These are phyloP conservation scores for Echinarachnius parma DNA, from an alignment of 53 echinoderm and acorn worm genomes.

Conservation along the genomic window DNA sequence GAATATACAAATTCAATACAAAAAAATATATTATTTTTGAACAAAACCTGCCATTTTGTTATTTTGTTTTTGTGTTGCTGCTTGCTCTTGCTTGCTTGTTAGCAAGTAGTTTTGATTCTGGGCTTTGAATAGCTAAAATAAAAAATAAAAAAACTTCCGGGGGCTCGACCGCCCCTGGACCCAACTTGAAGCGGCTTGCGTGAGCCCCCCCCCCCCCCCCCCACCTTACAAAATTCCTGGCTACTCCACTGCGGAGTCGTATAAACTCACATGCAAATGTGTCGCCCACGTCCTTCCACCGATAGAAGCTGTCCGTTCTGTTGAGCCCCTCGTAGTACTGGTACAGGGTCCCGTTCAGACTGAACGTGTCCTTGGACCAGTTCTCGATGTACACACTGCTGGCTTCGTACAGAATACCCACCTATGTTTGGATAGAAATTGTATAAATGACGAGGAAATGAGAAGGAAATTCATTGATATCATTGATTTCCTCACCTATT, in stretches of 20 bases:
- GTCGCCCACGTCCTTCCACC: constrained; percentile 18
- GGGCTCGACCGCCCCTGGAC: too few species aligned
- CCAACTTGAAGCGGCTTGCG: too few species aligned
- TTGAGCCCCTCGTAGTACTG: constrained; percentile 31
- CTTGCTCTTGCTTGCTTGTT: too few species aligned
- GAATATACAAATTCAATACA: neutral
- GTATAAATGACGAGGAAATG: too few species aligned
- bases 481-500: too few species aligned
- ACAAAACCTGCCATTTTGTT: neutral
- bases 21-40: neutral
- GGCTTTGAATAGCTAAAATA: neutral
- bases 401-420: constrained; percentile 35
- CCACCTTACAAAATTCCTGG: too few species aligned
- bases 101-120: neutral
- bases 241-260: too few species aligned
- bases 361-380: constrained; percentile 9
- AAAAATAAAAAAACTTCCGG: neutral
- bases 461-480: too few species aligned
- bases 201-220: too few species aligned
- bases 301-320: constrained; percentile 33
- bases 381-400: neutral
- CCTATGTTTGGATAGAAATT: neutral
- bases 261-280: constrained; percentile 34
- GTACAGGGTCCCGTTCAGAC: constrained; percentile 16
- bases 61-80: neutral